Conservation (phyloP, 2,888 invertebrate species). For the Cheilosia scutellata region DNA sequence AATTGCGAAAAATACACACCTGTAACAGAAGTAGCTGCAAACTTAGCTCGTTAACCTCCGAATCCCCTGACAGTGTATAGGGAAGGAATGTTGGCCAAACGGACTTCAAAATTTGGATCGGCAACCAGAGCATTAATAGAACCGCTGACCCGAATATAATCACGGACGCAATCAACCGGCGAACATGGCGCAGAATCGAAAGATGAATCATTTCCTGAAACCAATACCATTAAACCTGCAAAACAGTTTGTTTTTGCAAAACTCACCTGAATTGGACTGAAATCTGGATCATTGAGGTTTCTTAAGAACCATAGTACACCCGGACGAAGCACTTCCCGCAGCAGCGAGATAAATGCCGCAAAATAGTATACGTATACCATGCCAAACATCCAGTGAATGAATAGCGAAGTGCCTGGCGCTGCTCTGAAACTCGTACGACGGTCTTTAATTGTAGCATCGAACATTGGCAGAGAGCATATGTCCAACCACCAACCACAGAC, state of each 20-base stretch:
- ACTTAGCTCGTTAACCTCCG: conserved; percentile 96
- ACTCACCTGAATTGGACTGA: conserved; percentile 96
- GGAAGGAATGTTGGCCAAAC: conserved; percentile 95
- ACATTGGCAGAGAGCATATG: conserved; percentile 96
- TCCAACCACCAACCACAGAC: conserved; percentile 99
- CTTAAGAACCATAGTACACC: conserved; percentile 99
- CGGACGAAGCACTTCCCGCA: conserved; percentile 97
- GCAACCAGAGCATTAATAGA: conserved; percentile 97
- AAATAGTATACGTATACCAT: conserved; percentile 99
- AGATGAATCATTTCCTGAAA: conserved; percentile 97
- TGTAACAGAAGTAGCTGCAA: conserved; percentile 95
- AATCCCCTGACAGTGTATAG: conserved; percentile 95
- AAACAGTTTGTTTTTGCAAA: neutral
- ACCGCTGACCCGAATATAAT: conserved; percentile 98
- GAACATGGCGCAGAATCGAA: conserved; percentile 95
- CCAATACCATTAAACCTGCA: neutral
- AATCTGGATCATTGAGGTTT: conserved; percentile 99
- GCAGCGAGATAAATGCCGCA: conserved; percentile 96
- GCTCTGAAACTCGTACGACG: conserved; percentile 94
- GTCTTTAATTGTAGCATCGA: conserved; percentile 94
- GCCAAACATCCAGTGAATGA: conserved; percentile 99
- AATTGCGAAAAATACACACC: conserved; percentile 83
- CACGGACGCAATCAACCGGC: conserved; percentile 95
- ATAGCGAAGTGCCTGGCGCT: conserved; percentile 98
- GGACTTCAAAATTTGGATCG: conserved; percentile 93